Evolutionary conservation across 2,797 vertebrate species (phyloP).

Genomic region (Podarcis siculus): DNA sequence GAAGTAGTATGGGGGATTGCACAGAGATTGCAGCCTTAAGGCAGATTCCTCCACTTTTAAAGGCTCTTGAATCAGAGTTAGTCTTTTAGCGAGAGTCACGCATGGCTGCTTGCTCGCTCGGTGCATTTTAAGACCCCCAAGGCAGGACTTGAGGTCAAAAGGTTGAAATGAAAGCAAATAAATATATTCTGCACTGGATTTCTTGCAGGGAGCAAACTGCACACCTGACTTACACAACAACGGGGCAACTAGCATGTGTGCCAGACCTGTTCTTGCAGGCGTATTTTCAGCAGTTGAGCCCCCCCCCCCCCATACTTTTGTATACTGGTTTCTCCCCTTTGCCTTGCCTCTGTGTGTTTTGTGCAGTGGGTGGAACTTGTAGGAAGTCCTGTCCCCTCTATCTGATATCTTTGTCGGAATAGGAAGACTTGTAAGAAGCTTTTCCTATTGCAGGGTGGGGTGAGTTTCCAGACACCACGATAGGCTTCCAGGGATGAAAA

Average conservation of each 20-base stretch:
- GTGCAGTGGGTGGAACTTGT: background rate
- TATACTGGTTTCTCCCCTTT: background rate
- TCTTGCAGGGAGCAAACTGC: background rate
- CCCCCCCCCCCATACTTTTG: background rate
- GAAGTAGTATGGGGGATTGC: too few relatives aligned
- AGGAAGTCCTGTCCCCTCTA: background rate
- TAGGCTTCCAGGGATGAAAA: background rate
- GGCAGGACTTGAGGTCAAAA: background rate
- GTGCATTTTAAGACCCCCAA: background rate
- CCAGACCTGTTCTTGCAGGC: background rate
- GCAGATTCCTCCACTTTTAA: background rate
- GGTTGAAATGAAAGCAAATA: background rate
- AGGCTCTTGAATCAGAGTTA: background rate
- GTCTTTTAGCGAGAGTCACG: background rate
- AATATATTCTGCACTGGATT: too few relatives aligned
- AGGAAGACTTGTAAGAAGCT: background rate
- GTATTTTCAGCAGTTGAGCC: background rate
- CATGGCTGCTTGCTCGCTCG: background rate
- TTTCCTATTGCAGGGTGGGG: background rate
- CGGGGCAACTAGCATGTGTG: background rate
- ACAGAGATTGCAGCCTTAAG: background rate
- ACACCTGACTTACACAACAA: background rate
- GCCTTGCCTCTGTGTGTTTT: background rate
- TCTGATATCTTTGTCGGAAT: background rate
- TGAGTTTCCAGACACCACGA: background rate